phyloP scores from a whole-genome alignment of 2,113 vertebrate species.

The Spheniscus mendiculus region DNA sequence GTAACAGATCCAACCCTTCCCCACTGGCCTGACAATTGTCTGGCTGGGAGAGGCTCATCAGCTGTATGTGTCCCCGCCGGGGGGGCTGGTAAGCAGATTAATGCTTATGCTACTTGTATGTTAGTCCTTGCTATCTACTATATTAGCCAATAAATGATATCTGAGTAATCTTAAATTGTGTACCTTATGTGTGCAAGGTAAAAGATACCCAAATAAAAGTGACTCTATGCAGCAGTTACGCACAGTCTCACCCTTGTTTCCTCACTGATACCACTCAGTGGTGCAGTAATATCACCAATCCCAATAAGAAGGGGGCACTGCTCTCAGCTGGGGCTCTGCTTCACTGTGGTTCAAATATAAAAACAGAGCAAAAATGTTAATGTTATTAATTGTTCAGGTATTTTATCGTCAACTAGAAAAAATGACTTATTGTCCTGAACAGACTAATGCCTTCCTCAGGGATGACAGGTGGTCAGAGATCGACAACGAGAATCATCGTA shows the following conservation, averaged over 20 bases:
- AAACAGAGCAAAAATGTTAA: not conserved
- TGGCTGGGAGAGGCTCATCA: not conserved
- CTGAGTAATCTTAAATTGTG: not conserved
- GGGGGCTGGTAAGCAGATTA: not conserved
- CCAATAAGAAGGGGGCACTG: not conserved
- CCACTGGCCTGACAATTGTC: not conserved
- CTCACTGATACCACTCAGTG: not conserved
- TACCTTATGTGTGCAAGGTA: not conserved
- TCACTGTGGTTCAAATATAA: not conserved
- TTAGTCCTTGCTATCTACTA: not conserved
- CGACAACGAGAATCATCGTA: fast-evolving
- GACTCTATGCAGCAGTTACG: not conserved
- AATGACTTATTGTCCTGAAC: not conserved
- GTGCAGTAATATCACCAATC: not conserved
- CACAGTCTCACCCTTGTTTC: not conserved
- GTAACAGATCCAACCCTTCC: not conserved
- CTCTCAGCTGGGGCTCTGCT: not conserved
- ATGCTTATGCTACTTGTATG: not conserved
- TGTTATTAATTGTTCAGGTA: not conserved
- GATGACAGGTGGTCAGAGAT: no score
- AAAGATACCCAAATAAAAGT: no score
- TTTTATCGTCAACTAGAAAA: not conserved
- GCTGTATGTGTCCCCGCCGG: fast-evolving
- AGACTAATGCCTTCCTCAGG: not conserved
- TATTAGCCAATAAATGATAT: not conserved